Evolutionary conservation across 2,888 invertebrate species (phyloP).

Genomic region (Agonum fuliginosum): DNA sequence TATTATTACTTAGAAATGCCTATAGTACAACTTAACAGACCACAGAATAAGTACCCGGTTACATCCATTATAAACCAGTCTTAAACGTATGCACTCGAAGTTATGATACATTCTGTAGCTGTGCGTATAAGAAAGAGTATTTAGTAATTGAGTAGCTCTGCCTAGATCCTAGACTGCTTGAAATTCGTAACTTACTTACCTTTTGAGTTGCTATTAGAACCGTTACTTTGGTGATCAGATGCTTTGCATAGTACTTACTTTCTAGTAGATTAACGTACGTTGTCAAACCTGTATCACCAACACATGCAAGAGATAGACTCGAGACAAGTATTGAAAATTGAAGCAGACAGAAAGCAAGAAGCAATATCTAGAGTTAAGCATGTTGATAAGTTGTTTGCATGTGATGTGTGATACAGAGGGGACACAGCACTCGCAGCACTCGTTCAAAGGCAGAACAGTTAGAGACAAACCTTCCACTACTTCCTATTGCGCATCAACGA

Average conservation of each 20-base stretch:
- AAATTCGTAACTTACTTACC: constrained; percentile 22
- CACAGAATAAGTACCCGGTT: too few relatives aligned
- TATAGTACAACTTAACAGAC: too few relatives aligned
- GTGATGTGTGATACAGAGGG: constrained; percentile 67
- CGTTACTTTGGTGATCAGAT: constrained; percentile 42
- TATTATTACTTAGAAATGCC: too few relatives aligned
- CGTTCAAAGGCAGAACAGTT: constrained; percentile 64
- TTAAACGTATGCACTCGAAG: constrained; percentile 3
- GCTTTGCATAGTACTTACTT: constrained; percentile 48
- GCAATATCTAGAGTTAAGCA: too few relatives aligned
- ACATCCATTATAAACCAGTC: too few relatives aligned
- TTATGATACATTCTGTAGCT: not conserved
- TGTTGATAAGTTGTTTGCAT: constrained; percentile 57
- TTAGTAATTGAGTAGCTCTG: constrained; percentile 44
- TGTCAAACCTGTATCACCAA: constrained; percentile 50
- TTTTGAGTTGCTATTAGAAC: constrained; percentile 28
- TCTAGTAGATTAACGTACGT: constrained; percentile 45
- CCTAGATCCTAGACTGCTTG: constrained; percentile 39
- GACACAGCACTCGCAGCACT: constrained; percentile 67
- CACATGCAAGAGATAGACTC: constrained; percentile 47
- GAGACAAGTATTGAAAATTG: constrained; percentile 39
- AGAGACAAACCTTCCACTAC: constrained; percentile 64
- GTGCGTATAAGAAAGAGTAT: not conserved
- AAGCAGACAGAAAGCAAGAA: constrained; percentile 59
- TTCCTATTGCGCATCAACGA: constrained; percentile 66